Percentiles rank a stretch among this genome's conserved stretches.
These are phyloP conservation scores for Linnaemya tessellans DNA, from an alignment of 2,888 invertebrate species.

Conservation along the genomic window DNA sequence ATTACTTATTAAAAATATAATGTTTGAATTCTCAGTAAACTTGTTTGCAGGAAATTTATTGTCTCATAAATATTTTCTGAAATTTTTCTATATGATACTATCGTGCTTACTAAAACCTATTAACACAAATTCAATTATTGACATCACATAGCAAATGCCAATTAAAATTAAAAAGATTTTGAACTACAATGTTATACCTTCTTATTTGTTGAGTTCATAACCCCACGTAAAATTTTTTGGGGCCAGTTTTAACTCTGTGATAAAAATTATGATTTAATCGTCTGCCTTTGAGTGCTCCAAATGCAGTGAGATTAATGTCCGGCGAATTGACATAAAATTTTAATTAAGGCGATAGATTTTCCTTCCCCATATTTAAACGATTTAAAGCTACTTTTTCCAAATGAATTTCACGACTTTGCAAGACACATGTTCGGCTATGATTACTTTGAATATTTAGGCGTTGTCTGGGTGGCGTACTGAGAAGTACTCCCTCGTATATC, in stretches of 20 bases:
- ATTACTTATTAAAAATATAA: too few species aligned
- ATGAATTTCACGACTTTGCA: conserved; percentile 74
- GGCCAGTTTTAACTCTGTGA: background rate
- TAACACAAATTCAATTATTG: too few species aligned
- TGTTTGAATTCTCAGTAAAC: too few species aligned
- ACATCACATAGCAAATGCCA: too few species aligned
- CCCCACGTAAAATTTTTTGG: too few species aligned
- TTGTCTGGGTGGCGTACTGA: conserved; percentile 80
- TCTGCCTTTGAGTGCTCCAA: background rate
- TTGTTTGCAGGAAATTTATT: too few species aligned
- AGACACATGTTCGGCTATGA: conserved; percentile 64
- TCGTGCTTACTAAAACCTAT: too few species aligned
- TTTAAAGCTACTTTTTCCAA: conserved; percentile 78
- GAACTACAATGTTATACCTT: too few species aligned
- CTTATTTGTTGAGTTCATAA: too few species aligned
- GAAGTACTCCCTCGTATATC: conserved; percentile 82
- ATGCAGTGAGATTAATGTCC: conserved; percentile 21
- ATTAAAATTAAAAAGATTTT: too few species aligned
- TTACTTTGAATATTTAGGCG: conserved; percentile 56
- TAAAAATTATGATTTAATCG: conserved; percentile 8
- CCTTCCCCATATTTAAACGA: conserved; percentile 77
- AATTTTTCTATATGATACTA: too few species aligned
- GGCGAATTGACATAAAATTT: conserved; percentile 25
- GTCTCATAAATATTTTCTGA: too few species aligned
- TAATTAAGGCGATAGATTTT: conserved; percentile 76